phyloP scores from a whole-genome alignment of 1,140 invertebrate genomes.

The Apis laboriosa region DNA sequence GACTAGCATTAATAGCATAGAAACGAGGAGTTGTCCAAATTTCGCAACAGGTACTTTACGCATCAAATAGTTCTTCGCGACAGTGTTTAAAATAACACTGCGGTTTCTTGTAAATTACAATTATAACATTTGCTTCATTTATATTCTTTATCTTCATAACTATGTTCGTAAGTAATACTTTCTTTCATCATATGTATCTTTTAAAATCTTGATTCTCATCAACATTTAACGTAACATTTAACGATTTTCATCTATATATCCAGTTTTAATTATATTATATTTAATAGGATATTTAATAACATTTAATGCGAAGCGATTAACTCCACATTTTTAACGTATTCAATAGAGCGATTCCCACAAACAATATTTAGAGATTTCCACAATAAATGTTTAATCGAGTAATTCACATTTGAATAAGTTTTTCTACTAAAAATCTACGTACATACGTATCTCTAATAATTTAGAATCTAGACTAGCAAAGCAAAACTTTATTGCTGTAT shows the following conservation, averaged over 20 bases:
- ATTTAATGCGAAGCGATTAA: slow-evolving; percentile 40
- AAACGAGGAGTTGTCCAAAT: slow-evolving; percentile 49
- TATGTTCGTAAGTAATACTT: not conserved
- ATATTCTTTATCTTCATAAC: not conserved
- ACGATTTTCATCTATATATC: slow-evolving; percentile 50
- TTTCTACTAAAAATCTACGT: slow-evolving; percentile 32
- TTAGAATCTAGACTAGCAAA: slow-evolving; percentile 54
- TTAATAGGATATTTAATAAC: slow-evolving; percentile 51
- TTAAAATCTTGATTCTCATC: slow-evolving; percentile 19
- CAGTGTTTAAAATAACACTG: slow-evolving; percentile 16
- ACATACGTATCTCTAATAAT: slow-evolving; percentile 51
- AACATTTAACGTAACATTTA: slow-evolving; percentile 54
- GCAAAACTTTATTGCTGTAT: slow-evolving; percentile 46
- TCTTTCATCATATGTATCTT: not conserved
- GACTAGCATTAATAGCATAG: slow-evolving; percentile 54
- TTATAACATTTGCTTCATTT: slow-evolving; percentile 24
- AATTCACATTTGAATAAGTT: slow-evolving; percentile 32
- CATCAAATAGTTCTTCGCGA: slow-evolving; percentile 36
- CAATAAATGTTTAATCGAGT: slow-evolving; percentile 35
- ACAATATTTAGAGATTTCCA: slow-evolving; percentile 42
- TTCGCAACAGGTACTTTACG: slow-evolving; percentile 52
- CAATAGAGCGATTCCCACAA: slow-evolving; percentile 55
- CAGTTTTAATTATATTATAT: slow-evolving; percentile 16
- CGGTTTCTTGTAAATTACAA: slow-evolving; percentile 1
- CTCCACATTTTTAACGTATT: slow-evolving; percentile 50